Conservation (phyloP, 2,888 invertebrate genomes). For the Hymenopus coronatus region DNA sequence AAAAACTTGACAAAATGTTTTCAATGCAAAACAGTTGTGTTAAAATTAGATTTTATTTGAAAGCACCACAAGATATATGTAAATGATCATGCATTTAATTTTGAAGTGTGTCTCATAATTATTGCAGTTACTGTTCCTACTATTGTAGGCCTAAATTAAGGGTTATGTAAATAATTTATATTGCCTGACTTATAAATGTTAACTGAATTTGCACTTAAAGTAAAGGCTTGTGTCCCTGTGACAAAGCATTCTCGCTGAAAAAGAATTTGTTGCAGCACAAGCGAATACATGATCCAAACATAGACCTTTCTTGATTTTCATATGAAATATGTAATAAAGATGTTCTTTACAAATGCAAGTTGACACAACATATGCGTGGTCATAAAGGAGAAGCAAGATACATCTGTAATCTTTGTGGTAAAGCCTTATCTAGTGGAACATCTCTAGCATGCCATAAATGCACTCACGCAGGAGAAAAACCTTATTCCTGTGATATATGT, state of each 20-base stretch:
- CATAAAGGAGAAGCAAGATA: conserved; percentile 1
- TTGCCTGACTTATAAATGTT: too few species aligned
- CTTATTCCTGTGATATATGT: conserved; percentile 29
- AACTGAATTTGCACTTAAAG: too few species aligned
- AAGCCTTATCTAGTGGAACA: not conserved
- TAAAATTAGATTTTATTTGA: too few species aligned
- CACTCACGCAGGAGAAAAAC: conserved; percentile 25
- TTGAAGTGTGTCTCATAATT: too few species aligned
- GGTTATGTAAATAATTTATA: too few species aligned
- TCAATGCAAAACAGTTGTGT: too few species aligned
- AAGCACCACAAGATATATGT: too few species aligned
- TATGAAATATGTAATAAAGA: not conserved
- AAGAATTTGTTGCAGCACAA: not conserved
- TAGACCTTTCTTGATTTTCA: not conserved
- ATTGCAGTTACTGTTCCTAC: too few species aligned
- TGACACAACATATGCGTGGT: not conserved
- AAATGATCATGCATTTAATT: too few species aligned
- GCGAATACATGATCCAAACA: not conserved
- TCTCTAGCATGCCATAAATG: not conserved
- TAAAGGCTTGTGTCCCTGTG: too few species aligned
- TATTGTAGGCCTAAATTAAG: too few species aligned
- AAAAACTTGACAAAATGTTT: too few species aligned
- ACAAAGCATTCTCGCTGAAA: not conserved
- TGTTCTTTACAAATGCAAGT: not conserved
- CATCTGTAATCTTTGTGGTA: conserved; percentile 4